phyloP scores from a whole-genome alignment of 2,113 vertebrate genomes.

The Amazona vittata region DNA sequence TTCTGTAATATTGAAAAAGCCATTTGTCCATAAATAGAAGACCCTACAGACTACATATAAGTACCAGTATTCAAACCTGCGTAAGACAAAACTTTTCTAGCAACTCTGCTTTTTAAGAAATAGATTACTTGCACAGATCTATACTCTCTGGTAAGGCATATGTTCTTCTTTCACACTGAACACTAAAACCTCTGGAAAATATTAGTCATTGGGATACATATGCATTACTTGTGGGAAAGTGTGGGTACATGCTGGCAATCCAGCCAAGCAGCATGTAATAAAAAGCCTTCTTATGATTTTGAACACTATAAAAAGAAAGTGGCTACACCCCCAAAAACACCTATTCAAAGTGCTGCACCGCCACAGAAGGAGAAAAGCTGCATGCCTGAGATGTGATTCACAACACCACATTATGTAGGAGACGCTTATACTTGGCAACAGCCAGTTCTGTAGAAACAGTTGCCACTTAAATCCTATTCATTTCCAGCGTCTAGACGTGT shows the following conservation, averaged over 20 bases:
- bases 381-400: neutral
- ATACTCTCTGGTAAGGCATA: neutral
- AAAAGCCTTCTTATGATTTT: neutral
- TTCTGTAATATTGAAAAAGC: neutral
- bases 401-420: neutral
- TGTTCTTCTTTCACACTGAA: neutral
- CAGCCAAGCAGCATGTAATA: neutral
- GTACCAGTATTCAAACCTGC: neutral
- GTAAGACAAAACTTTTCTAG: neutral
- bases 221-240: neutral
- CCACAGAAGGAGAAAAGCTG: neutral
- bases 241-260: neutral
- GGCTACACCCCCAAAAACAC: neutral
- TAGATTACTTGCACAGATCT: neutral
- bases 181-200: conserved; percentile 15
- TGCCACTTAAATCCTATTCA: neutral
- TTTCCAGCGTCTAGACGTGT: neutral
- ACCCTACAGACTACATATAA: neutral
- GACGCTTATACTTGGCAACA: neutral
- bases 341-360: neutral
- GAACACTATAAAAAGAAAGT: neutral
- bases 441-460: neutral
- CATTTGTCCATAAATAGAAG: neutral
- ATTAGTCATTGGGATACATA: neutral
- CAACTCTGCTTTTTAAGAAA: neutral